Evolutionary conservation across 2,797 vertebrate species (phyloP), one percentile per base, ranked within the genome.

Genomic region (Hoplostethus atlanticus): DNA sequence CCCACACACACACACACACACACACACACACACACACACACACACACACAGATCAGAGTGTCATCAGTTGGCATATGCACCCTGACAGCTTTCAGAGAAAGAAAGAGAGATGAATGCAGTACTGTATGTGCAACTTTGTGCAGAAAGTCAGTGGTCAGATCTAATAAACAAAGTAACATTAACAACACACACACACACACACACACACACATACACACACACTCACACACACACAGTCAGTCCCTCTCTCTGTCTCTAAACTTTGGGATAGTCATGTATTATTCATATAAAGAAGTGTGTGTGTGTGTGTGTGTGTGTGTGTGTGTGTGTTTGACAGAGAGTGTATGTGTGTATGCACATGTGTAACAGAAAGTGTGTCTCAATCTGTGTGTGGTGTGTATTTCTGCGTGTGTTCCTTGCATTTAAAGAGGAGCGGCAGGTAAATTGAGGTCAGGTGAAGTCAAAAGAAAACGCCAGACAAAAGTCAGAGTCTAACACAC

Each of bases 371-470:
- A 3, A 34, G 34, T 34, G 2, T 42, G 51, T 53, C 48, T 65
- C 34, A 25, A 10, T 54, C 34, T 65, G 36, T 65, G 63, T 38
- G 25, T 66, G 56, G 38, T 34, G 46, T 25, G 53, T 25, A 38
- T 58, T 55, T 38, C 48, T 42, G 67, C 54, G 44, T 28, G 12
- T 59, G 5, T 64, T 50, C 68, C 53, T 71, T 65, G 12, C 60
- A 68, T 87, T 85, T 67, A 71, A 76, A 85, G 55, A 68, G 64
- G 38, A 65, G 76, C 64, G 10, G 71, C 80, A 90, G 84, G 84
- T 90, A 90, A 90, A 88, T 86, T 92, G 91, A 88, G 88, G 87
- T 84, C 87, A 86, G 71, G 60, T 78, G 86, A 82, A 89, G 89
- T 90, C 81, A 86, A 84, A 84, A 73, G 82, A 81, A 81, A 89